A percentile compares a stretch with the other conserved stretches of the same genome.
Evolutionary conservation across 2,113 vertebrate species (phyloP).

Genomic region (Helogale parvula): DNA sequence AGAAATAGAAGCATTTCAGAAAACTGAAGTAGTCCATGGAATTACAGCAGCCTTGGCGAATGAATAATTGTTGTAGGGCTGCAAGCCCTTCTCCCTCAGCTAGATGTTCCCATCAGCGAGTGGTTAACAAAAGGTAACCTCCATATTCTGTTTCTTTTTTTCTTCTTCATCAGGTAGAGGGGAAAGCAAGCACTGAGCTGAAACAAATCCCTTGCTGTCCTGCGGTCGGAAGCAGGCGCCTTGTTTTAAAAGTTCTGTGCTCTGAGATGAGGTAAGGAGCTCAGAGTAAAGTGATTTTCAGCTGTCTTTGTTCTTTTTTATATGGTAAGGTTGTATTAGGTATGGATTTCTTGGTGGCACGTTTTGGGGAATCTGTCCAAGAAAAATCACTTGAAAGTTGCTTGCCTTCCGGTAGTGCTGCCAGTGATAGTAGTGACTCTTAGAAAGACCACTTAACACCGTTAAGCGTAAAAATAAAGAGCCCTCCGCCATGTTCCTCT

Average conservation of each 20-base stretch:
- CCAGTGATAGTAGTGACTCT: background rate
- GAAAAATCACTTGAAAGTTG: slow-evolving; percentile 3
- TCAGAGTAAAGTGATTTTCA: background rate
- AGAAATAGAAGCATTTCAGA: background rate
- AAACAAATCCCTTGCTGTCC: background rate
- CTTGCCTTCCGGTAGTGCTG: background rate
- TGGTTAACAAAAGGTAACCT: background rate
- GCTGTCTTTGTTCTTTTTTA: background rate
- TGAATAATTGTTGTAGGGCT: background rate
- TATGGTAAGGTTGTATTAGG: background rate
- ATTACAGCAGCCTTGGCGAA: background rate
- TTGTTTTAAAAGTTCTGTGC: slow-evolving; percentile 17
- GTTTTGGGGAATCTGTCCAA: background rate
- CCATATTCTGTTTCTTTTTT: background rate
- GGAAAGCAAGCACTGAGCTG: background rate
- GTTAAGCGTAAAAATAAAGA: slow-evolving; percentile 1
- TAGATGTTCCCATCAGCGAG: background rate
- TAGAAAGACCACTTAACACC: background rate
- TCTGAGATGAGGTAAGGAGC: background rate
- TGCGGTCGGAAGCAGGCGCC: background rate
- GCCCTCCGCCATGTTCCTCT: background rate
- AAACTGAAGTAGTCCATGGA: background rate
- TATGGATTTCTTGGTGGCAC: background rate
- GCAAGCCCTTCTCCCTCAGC: background rate
- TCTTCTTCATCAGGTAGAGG: slow-evolving; percentile 8